Evolutionary conservation across 2,888 invertebrate genomes (phyloP).

Genomic region (Mimumesa dahlbomi): DNA sequence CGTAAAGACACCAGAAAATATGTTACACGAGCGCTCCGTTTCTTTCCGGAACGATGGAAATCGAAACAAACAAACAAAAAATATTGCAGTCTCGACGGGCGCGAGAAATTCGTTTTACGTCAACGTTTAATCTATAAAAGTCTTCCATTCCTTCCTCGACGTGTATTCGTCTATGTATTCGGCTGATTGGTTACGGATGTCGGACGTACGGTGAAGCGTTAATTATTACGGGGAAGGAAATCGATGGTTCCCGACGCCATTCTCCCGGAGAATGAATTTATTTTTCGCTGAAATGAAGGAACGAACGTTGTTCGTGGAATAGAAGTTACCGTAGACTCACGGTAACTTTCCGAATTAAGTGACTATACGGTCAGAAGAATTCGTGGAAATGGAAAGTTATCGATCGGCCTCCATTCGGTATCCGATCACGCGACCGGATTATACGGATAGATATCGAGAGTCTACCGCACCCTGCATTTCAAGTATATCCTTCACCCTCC

Average conservation of each 20-base stretch:
- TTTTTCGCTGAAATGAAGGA: no score
- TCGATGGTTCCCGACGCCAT: slow-evolving; percentile 31
- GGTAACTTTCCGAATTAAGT: no score
- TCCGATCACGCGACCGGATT: no score
- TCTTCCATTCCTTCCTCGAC: slow-evolving; percentile 70
- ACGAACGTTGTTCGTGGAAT: no score
- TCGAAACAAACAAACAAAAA: neutral
- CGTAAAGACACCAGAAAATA: neutral
- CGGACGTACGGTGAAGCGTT: slow-evolving; percentile 19
- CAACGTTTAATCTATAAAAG: slow-evolving; percentile 70
- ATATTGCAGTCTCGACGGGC: slow-evolving; percentile 10
- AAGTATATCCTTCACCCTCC: no score
- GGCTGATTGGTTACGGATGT: slow-evolving; percentile 42
- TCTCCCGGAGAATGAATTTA: neutral
- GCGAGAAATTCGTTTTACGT: slow-evolving; percentile 61
- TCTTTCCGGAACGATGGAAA: neutral
- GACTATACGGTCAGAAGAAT: no score
- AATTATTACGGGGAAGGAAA: slow-evolving; percentile 12
- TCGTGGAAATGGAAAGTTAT: no score
- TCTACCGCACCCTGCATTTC: no score
- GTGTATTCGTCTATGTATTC: slow-evolving; percentile 56
- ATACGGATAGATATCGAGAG: no score
- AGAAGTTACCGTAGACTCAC: no score
- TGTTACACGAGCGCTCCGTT: no score
- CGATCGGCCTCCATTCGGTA: no score